phyloP scores from a whole-genome alignment of 2,797 vertebrate genomes.

The Danio jaintianensis region DNA sequence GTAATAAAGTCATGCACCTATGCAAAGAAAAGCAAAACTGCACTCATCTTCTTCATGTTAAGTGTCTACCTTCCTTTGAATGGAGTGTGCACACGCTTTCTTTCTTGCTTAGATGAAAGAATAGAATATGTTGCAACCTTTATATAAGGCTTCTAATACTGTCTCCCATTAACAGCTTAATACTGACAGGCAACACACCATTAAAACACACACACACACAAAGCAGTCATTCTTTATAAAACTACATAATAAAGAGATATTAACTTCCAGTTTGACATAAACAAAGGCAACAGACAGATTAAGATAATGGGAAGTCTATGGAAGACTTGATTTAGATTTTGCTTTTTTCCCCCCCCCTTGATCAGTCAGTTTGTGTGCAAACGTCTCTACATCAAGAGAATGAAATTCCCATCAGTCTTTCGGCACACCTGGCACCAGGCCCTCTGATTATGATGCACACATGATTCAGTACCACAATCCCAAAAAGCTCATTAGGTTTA shows the following conservation, averaged over 20 bases:
- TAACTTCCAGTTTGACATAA: conserved; percentile 72
- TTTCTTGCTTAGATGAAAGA: conserved; percentile 23
- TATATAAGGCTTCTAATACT: conserved; percentile 59
- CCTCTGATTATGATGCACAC: conserved; percentile 39
- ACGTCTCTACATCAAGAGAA: conserved; percentile 4
- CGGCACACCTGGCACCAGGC: background rate
- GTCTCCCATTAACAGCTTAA: conserved; percentile 57
- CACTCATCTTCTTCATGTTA: conserved; percentile 16
- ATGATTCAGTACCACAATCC: conserved; percentile 37
- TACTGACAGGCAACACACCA: conserved; percentile 58
- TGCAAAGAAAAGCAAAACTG: conserved; percentile 3
- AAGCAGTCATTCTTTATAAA: conserved; percentile 42
- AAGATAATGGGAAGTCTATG: conserved; percentile 21
- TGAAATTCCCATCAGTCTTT: conserved; percentile 28
- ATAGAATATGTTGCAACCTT: conserved; percentile 27
- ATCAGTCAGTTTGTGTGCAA: conserved; percentile 15
- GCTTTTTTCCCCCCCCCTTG: background rate
- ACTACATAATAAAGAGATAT: conserved; percentile 41
- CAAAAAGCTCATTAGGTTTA: conserved; percentile 25
- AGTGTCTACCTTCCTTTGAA: background rate
- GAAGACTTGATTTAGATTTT: conserved; percentile 9
- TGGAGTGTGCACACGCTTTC: background rate
- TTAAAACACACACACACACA: conserved; percentile 32
- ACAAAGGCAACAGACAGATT: conserved; percentile 37
- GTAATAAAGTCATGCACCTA: conserved; percentile 13